A percentile compares a stretch with the other conserved stretches of the same genome.
Evolutionary conservation across 2,113 vertebrate species (phyloP).

Genomic region (Scolopax mira): DNA sequence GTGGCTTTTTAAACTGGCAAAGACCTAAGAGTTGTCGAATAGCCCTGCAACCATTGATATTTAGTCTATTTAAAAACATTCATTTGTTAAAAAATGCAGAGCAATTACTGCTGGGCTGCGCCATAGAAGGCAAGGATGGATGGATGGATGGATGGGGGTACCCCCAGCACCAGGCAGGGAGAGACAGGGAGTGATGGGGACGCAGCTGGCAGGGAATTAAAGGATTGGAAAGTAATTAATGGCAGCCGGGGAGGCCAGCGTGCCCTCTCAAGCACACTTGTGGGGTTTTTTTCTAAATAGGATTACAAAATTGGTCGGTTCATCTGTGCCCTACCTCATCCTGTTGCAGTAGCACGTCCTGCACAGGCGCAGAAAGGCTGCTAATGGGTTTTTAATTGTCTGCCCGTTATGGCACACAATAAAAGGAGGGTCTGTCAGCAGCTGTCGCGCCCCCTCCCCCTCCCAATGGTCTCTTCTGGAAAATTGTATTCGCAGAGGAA

Average conservation of each 20-base stretch:
- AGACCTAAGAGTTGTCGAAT: neutral
- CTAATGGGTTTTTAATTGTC: neutral
- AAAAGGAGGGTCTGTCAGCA: neutral
- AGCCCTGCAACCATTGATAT: rapidly evolving
- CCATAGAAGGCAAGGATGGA: neutral
- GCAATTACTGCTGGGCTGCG: neutral
- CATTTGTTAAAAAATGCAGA: neutral
- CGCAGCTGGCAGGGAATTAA: neutral
- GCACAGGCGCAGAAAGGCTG: rapidly evolving
- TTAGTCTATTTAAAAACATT: neutral
- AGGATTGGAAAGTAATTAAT: neutral
- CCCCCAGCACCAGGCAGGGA: rapidly evolving
- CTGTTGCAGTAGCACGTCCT: neutral
- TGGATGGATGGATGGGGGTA: rapidly evolving
- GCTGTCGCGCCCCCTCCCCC: no score
- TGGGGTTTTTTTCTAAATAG: neutral
- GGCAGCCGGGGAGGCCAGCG: neutral
- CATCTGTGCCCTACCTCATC: neutral
- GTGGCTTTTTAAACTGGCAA: neutral
- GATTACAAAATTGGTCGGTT: neutral
- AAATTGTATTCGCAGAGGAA: neutral
- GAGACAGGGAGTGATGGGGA: neutral
- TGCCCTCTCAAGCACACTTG: neutral
- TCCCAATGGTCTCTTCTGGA: neutral
- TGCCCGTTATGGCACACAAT: neutral